Conservation (phyloP, 1,140 invertebrate genomes). For the Kradibia gibbosae region DNA sequence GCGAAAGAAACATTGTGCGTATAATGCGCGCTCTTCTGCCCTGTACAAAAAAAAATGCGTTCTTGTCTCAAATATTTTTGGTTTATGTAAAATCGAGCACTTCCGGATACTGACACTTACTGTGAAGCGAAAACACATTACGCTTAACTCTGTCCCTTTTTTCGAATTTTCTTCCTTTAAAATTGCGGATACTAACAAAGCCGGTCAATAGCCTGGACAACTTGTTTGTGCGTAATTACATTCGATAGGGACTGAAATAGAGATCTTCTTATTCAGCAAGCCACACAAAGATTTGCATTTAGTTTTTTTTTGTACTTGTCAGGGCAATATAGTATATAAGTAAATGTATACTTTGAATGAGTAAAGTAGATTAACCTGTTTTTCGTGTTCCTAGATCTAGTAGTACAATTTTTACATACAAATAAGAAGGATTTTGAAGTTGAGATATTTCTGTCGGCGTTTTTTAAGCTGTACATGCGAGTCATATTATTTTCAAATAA, state of each 20-base stretch:
- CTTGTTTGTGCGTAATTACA: constrained; percentile 16
- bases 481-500: no score
- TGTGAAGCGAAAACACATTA: background rate
- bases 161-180: background rate
- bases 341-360: background rate
- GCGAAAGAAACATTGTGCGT: background rate
- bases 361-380: background rate
- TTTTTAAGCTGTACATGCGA: no score
- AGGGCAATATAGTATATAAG: background rate
- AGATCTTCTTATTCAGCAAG: background rate
- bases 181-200: background rate
- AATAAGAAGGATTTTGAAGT: no score
- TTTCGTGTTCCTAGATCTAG: background rate
- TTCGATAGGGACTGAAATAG: background rate
- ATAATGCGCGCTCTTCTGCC: background rate
- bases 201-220: constrained; percentile 38
- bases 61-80: constrained; percentile 41
- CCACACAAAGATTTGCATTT: background rate
- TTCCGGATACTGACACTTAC: background rate
- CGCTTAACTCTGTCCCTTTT: background rate
- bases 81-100: constrained; percentile 12
- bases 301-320: background rate
- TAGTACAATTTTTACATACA: background rate
- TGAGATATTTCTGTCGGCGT: no score
- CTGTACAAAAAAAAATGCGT: background rate